Percentiles rank a stretch among this genome's conserved stretches.
Evolutionary conservation across 1,140 invertebrate species (phyloP).

Genomic region (Zophobas atratus): DNA sequence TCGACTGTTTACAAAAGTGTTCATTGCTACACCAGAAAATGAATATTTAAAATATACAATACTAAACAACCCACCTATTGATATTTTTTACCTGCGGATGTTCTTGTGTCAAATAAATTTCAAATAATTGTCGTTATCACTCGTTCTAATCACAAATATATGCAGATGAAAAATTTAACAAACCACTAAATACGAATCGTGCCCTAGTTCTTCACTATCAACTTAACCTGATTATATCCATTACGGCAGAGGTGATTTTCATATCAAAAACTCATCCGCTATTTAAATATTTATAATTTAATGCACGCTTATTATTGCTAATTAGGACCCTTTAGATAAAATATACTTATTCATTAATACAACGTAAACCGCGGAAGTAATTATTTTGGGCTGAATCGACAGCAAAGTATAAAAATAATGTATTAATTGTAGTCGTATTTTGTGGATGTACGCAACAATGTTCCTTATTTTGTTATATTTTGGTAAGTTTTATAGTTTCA

Average conservation of each 20-base stretch:
- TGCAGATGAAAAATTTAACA: too few species aligned
- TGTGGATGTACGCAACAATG: too few species aligned
- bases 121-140: too few species aligned
- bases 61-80: too few species aligned
- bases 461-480: not conserved
- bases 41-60: too few species aligned
- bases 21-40: too few species aligned
- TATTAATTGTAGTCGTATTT: not conserved
- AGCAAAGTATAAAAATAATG: slow-evolving; percentile 12
- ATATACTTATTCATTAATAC: not conserved
- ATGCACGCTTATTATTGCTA: not conserved
- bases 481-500: not conserved
- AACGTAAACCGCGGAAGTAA: slow-evolving; percentile 19
- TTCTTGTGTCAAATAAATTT: too few species aligned
- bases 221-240: slow-evolving; percentile 10
- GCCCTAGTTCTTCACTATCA: not conserved
- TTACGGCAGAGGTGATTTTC: not conserved
- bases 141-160: too few species aligned
- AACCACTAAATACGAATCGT: not conserved
- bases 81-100: too few species aligned
- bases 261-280: not conserved
- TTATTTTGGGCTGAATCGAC: slow-evolving; percentile 8
- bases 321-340: slow-evolving; percentile 18
- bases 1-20: too few species aligned
- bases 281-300: slow-evolving; percentile 39